Conservation (phyloP, 2,113 vertebrate species). For the Rutilus rutilus region DNA sequence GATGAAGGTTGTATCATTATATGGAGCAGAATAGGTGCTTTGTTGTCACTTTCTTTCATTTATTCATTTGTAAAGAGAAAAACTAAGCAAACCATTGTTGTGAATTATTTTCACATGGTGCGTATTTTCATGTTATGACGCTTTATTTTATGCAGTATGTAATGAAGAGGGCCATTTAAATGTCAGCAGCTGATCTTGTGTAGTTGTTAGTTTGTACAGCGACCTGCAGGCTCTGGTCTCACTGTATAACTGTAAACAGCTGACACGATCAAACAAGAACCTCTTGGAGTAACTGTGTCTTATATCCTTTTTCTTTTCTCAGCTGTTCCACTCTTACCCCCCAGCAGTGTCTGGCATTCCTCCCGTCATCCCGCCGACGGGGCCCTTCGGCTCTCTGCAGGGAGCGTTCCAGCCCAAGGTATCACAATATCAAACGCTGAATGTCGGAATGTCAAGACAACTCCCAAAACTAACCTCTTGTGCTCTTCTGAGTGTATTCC, state of each 20-base stretch:
- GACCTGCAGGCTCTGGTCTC: not conserved
- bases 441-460: not conserved
- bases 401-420: constrained; percentile 99
- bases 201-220: constrained; percentile 5
- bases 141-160: not conserved
- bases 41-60: constrained; percentile 5
- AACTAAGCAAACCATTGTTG: not conserved
- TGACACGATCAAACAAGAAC: constrained; percentile 17
- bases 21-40: constrained; percentile 19
- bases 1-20: constrained; percentile 17
- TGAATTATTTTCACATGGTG: not conserved
- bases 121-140: not conserved
- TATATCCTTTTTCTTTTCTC: constrained; percentile 62
- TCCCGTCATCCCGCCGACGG: constrained; percentile 94
- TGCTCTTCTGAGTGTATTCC: not conserved
- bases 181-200: not conserved
- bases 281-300: constrained; percentile 21
- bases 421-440: constrained; percentile 16
- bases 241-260: constrained; percentile 7
- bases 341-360: constrained; percentile 94
- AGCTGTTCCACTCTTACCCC: constrained; percentile 98
- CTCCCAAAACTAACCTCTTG: constrained; percentile 11
- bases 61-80: not conserved
- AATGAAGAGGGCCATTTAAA: not conserved
- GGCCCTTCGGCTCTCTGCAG: constrained; percentile 94